Percentiles rank a stretch among this genome's conserved stretches.
Evolutionary conservation across 2,113 vertebrate species (phyloP).

Genomic region (Malurus cyaneus): DNA sequence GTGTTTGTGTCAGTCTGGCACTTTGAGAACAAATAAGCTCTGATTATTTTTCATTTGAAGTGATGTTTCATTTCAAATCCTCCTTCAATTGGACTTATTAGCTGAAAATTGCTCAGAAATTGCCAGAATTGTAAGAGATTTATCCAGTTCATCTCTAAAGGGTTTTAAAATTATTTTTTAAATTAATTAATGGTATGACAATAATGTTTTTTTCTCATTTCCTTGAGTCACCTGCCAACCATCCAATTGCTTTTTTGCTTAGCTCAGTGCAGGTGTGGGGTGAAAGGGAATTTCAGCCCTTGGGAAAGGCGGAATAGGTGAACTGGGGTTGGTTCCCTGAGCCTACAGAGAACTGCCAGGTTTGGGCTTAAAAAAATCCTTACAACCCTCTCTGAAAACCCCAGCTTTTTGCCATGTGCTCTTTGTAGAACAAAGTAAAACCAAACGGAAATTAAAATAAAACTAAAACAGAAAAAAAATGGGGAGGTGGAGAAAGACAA

Average conservation of each 20-base stretch:
- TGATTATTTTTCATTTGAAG: slow-evolving; percentile 20
- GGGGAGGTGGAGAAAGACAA: not conserved
- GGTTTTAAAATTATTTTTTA: not conserved
- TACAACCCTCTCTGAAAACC: not conserved
- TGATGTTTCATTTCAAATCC: not conserved
- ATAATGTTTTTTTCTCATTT: not conserved
- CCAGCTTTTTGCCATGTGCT: not conserved
- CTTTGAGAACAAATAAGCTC: not conserved
- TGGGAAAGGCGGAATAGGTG: not conserved
- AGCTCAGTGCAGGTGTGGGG: not conserved
- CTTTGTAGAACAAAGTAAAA: not conserved
- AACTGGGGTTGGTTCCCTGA: rapidly evolving
- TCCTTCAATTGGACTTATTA: not conserved
- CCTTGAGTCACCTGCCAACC: not conserved
- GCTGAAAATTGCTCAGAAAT: not conserved
- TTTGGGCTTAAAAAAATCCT: not conserved
- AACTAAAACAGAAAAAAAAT: not conserved
- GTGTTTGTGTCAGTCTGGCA: not conserved
- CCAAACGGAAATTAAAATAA: not conserved
- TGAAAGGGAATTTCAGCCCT: not conserved
- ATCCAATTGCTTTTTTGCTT: not conserved
- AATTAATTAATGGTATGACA: not conserved
- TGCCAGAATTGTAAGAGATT: not conserved
- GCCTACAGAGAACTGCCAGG: not conserved
- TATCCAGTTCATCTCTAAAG: not conserved